phyloP scores from a whole-genome alignment of 2,888 invertebrate genomes.

The Dastarcus helophoroides region DNA sequence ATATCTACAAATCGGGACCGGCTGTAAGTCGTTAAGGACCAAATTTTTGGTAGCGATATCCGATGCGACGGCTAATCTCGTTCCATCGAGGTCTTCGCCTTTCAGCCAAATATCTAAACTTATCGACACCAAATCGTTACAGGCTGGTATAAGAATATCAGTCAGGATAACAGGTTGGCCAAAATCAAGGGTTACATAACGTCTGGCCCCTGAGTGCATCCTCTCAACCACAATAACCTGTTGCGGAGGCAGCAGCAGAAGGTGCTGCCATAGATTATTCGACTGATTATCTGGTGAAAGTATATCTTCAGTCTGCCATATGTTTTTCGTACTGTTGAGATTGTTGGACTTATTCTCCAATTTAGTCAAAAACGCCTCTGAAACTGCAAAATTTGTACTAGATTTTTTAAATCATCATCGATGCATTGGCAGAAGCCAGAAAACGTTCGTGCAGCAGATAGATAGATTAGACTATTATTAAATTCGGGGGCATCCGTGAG shows the following conservation, averaged over 20 bases:
- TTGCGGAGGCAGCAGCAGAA: conserved; percentile 69
- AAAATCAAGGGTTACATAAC: conserved; percentile 86
- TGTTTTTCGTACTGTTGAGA: conserved; percentile 7
- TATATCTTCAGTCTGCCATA: conserved; percentile 23
- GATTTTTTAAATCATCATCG: too few relatives aligned
- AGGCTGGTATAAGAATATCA: conserved; percentile 72
- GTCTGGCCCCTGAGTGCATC: conserved; percentile 88
- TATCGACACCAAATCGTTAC: conserved; percentile 70
- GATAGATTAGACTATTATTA: too few relatives aligned
- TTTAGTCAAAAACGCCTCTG: conserved; percentile 7
- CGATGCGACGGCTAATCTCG: conserved; percentile 70
- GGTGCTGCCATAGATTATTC: conserved; percentile 25
- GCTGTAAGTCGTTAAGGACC: conserved; percentile 79
- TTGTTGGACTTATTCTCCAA: conserved; percentile 13
- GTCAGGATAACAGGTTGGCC: conserved; percentile 77
- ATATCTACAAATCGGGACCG: conserved; percentile 79
- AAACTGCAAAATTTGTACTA: too few relatives aligned
- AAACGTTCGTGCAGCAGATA: too few relatives aligned
- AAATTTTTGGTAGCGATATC: conserved; percentile 82
- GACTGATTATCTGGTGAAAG: conserved; percentile 18
- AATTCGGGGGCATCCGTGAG: too few relatives aligned
- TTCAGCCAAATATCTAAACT: conserved; percentile 85
- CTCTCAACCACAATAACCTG: conserved; percentile 80
- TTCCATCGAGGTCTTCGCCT: conserved; percentile 76
- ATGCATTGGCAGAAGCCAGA: too few relatives aligned